Evolutionary conservation across 2,113 vertebrate species (phyloP).

Genomic region (Saccopteryx bilineata): DNA sequence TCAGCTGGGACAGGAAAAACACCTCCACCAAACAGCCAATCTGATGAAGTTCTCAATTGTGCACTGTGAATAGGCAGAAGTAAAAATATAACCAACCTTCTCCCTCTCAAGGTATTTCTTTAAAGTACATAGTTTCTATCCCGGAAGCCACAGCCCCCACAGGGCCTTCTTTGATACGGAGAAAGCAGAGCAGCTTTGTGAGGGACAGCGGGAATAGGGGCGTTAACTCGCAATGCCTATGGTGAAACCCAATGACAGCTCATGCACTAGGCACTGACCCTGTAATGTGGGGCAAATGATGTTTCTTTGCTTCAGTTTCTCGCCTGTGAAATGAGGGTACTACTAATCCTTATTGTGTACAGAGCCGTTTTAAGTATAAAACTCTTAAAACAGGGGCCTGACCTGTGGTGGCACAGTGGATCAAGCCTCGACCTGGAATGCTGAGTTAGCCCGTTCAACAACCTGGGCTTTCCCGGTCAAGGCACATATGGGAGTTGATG

Average conservation of each 20-base stretch:
- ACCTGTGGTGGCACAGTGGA: no score
- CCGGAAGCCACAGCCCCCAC: not conserved
- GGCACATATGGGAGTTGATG: no score
- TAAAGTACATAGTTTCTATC: not conserved
- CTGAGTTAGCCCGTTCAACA: no score
- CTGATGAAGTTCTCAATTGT: not conserved
- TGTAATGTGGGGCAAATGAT: not conserved
- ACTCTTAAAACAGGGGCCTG: not conserved
- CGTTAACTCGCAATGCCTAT: not conserved
- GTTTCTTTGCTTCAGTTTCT: not conserved
- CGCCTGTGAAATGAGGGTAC: not conserved
- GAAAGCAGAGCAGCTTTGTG: not conserved
- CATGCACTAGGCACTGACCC: no score
- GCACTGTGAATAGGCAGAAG: not conserved
- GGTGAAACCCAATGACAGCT: not conserved
- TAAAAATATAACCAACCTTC: slow-evolving; percentile 17
- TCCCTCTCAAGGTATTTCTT: not conserved
- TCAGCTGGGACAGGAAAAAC: not conserved
- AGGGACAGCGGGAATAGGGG: not conserved
- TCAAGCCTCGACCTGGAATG: no score
- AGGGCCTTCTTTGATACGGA: not conserved
- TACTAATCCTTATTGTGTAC: not conserved
- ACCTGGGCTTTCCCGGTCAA: no score
- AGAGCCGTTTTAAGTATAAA: not conserved
- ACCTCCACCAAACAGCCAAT: not conserved